phyloP scores from a whole-genome alignment of 2,113 vertebrate genomes.

The Misgurnus anguillicaudatus region DNA sequence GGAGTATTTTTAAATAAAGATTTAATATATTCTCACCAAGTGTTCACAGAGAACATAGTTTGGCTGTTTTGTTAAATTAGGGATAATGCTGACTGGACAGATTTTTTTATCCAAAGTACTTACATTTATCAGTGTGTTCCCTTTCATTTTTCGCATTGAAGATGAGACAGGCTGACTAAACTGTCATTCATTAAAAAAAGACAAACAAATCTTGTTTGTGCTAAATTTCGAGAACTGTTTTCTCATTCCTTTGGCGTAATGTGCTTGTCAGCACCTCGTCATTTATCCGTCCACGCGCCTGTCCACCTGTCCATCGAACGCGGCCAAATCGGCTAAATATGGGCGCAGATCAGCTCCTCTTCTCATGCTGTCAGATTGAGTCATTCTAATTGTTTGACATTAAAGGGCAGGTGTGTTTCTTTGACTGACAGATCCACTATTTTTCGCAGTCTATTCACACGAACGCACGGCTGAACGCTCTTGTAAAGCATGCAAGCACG shows the following conservation, averaged over 20 bases:
- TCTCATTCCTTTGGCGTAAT: conserved; percentile 28
- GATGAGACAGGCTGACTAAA: background rate
- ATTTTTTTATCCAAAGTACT: no score
- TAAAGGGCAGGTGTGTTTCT: conserved; percentile 38
- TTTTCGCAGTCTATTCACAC: background rate
- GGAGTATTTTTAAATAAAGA: no score
- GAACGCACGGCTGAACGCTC: background rate
- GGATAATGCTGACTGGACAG: no score
- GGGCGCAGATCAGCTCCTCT: conserved; percentile 55
- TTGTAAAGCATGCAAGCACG: background rate
- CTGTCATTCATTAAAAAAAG: background rate
- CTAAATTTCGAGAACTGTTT: conserved; percentile 18
- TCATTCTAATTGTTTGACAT: conserved; percentile 51
- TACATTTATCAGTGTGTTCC: no score
- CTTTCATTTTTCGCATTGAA: no score
- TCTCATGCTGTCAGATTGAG: conserved; percentile 56
- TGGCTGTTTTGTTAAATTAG: no score
- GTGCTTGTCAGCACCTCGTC: conserved; percentile 67
- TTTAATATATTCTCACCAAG: no score
- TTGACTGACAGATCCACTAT: background rate
- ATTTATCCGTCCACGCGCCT: conserved; percentile 70
- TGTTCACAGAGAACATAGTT: no score
- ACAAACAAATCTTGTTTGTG: background rate
- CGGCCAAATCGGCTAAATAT: conserved; percentile 53
- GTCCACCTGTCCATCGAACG: conserved; percentile 65